Evolutionary conservation across 2,113 vertebrate genomes (phyloP).

Genomic region (Onychostoma macrolepis): DNA sequence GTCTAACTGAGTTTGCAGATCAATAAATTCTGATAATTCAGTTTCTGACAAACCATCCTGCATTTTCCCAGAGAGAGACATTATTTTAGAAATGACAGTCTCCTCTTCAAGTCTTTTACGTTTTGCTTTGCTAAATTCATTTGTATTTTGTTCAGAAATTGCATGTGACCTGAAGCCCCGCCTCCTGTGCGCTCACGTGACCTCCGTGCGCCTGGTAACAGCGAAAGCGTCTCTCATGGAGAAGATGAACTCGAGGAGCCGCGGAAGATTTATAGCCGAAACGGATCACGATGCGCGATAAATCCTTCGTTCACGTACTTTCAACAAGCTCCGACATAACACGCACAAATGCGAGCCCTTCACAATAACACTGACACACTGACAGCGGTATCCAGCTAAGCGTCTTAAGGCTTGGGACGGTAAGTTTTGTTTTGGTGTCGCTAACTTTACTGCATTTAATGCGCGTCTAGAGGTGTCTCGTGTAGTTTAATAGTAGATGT

Average conservation of each 20-base stretch:
- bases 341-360: not conserved
- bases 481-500: not conserved
- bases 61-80: too few species aligned
- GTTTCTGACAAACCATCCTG: too few species aligned
- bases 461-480: not conserved
- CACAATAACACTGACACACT: not conserved
- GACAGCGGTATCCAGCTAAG: not conserved
- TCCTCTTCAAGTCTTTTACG: too few species aligned
- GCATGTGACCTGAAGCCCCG: not conserved
- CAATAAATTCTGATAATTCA: too few species aligned
- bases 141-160: not conserved
- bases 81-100: too few species aligned
- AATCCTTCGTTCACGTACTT: not conserved
- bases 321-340: not conserved
- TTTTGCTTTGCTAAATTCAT: too few species aligned
- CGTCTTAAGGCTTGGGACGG: not conserved
- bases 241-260: not conserved
- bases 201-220: conserved; percentile 68
- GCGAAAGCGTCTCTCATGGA: conserved; percentile 72
- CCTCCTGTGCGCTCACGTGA: conserved; percentile 63
- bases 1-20: too few species aligned
- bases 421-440: conserved; percentile 9
- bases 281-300: not conserved
- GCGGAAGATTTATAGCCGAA: conserved; percentile 22
- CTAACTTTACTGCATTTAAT: not conserved